Evolutionary conservation across 2,113 vertebrate species (phyloP).

Genomic region (Gallinago media): DNA sequence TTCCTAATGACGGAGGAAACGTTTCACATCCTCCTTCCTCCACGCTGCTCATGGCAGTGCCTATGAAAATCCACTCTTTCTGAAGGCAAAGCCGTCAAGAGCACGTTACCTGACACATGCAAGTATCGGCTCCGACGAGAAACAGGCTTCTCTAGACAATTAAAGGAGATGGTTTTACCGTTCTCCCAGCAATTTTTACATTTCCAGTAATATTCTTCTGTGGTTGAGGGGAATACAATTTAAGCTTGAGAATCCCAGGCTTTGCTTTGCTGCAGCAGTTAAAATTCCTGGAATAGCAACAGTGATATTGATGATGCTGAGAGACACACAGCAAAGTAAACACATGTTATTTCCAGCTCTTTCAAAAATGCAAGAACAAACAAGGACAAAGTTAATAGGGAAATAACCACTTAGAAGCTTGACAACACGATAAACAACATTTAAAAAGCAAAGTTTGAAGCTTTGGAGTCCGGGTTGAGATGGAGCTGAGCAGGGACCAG

Average conservation of each 20-base stretch:
- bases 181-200: neutral
- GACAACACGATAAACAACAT: constrained; percentile 54
- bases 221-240: neutral
- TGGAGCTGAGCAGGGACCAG: neutral
- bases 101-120: neutral
- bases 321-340: constrained; percentile 57
- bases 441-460: constrained; percentile 36
- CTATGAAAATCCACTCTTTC: neutral
- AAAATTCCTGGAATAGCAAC: constrained; percentile 68
- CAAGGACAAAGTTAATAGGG: constrained; percentile 70
- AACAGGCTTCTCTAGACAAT: neutral
- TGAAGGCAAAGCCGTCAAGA: neutral
- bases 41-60: neutral
- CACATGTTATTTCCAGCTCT: constrained; percentile 67
- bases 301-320: constrained; percentile 58
- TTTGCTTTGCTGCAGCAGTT: constrained; percentile 41
- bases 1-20: neutral
- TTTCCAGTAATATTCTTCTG: neutral
- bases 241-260: neutral
- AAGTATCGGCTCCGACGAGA: neutral
- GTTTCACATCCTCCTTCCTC: neutral
- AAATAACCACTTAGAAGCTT: constrained; percentile 65
- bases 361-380: constrained; percentile 70
- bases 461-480: neutral
- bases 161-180: neutral